Percentiles rank a stretch among this genome's conserved stretches.
phyloP scores from a whole-genome alignment of 2,888 invertebrate genomes.

The Spodoptera exigua region DNA sequence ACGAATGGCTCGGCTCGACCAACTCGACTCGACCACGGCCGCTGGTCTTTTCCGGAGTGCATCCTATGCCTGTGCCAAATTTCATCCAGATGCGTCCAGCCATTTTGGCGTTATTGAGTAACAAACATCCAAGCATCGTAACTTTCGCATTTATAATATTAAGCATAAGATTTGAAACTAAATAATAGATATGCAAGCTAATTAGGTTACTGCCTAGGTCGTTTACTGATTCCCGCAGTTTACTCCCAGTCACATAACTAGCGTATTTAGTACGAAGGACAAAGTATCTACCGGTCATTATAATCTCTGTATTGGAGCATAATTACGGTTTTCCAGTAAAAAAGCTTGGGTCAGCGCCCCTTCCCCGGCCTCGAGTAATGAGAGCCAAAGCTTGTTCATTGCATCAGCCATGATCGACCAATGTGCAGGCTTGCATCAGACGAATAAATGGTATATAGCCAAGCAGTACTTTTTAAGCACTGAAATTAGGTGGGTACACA shows the following conservation, averaged over 20 bases:
- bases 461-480: no score
- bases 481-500: no score
- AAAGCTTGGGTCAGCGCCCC: constrained; percentile 22
- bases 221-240: neutral
- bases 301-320: constrained; percentile 12
- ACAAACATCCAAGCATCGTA: no score
- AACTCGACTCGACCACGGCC: no score
- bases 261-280: constrained; percentile 5
- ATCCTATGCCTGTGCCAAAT: no score
- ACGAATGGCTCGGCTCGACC: no score
- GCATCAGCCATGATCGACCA: constrained; percentile 69
- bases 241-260: neutral
- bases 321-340: constrained; percentile 43
- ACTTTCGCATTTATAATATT: no score
- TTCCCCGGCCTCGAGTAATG: constrained; percentile 53
- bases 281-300: constrained; percentile 29
- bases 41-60: no score
- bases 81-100: no score
- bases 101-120: no score
- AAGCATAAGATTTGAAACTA: no score
- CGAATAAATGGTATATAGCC: neutral
- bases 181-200: no score
- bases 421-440: constrained; percentile 37
- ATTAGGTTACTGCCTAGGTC: neutral
- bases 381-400: constrained; percentile 68